These are phyloP conservation scores for Drosophila kanapiae DNA, from an alignment of 1,140 invertebrate genomes.

Conservation along the genomic window DNA sequence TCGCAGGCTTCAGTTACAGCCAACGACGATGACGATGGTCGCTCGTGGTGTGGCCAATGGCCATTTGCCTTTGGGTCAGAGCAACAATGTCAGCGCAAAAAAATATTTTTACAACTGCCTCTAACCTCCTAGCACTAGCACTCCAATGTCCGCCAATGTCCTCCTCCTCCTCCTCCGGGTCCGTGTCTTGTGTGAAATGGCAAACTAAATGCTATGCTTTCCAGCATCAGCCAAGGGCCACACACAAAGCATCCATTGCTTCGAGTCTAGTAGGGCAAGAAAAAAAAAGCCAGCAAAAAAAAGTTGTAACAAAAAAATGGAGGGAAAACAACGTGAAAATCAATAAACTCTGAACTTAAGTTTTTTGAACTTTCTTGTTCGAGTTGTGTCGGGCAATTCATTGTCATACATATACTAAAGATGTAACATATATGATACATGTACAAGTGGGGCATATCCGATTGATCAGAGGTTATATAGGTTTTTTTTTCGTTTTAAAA, in stretches of 20 bases:
- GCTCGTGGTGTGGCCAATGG: constrained; percentile 14
- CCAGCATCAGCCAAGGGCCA: constrained; percentile 15
- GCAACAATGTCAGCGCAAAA: constrained; percentile 32
- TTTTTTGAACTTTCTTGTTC: constrained; percentile 65
- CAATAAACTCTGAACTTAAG: constrained; percentile 65
- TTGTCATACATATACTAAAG: constrained; percentile 11
- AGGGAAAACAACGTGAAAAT: constrained; percentile 51
- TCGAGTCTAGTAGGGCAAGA: not conserved
- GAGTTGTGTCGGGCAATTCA: constrained; percentile 28
- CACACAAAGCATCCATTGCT: not conserved
- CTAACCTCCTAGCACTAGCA: not conserved
- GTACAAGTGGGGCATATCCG: not conserved
- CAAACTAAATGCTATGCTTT: constrained; percentile 47
- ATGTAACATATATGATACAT: constrained; percentile 12
- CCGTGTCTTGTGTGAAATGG: constrained; percentile 26
- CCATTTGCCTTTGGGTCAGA: constrained; percentile 27
- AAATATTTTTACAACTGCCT: constrained; percentile 40
- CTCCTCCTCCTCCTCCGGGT: not conserved
- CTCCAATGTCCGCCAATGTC: no score
- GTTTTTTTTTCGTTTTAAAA: no score
- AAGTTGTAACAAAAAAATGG: constrained; percentile 14
- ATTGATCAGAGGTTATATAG: not conserved
- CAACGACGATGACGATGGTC: not conserved
- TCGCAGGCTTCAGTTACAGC: constrained; percentile 35
- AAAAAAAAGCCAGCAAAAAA: not conserved